Percentiles rank a stretch among this genome's conserved stretches.
These are phyloP conservation scores for Scomber japonicus DNA, from an alignment of 2,113 vertebrate genomes.

Conservation along the genomic window DNA sequence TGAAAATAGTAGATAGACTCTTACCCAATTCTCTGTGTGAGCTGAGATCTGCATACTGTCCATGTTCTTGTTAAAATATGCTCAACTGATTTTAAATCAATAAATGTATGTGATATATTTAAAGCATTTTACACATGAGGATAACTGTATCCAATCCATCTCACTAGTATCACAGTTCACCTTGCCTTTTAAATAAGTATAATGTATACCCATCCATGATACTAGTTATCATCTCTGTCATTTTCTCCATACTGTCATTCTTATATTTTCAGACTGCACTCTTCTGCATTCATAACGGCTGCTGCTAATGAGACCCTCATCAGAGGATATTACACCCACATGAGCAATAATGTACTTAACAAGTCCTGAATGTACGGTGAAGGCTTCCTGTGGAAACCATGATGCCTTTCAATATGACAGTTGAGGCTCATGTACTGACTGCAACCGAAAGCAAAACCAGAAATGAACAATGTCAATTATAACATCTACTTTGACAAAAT, in stretches of 20 bases:
- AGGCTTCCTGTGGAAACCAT: background rate
- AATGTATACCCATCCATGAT: background rate
- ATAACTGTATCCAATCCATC: background rate
- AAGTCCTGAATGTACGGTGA: background rate
- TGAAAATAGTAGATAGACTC: conserved; percentile 49
- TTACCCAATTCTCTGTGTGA: conserved; percentile 2
- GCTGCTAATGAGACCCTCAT: conserved; percentile 11
- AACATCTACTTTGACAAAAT: background rate
- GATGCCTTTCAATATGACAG: background rate
- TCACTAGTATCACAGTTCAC: background rate
- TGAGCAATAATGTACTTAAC: background rate
- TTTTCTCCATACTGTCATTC: background rate
- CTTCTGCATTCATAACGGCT: background rate
- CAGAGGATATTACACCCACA: background rate
- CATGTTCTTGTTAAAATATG: background rate
- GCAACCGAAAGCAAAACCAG: background rate
- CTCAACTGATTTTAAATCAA: background rate
- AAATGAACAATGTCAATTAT: background rate
- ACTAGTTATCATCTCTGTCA: background rate
- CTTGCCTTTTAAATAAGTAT: background rate
- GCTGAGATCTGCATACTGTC: conserved; percentile 13
- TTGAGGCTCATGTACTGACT: background rate
- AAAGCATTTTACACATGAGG: background rate
- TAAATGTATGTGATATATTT: background rate
- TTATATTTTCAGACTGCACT: background rate